A percentile compares a stretch with the other conserved stretches of the same genome.
Conservation (phyloP, 2,113 vertebrate genomes). For the Hemichromis elongatus region DNA sequence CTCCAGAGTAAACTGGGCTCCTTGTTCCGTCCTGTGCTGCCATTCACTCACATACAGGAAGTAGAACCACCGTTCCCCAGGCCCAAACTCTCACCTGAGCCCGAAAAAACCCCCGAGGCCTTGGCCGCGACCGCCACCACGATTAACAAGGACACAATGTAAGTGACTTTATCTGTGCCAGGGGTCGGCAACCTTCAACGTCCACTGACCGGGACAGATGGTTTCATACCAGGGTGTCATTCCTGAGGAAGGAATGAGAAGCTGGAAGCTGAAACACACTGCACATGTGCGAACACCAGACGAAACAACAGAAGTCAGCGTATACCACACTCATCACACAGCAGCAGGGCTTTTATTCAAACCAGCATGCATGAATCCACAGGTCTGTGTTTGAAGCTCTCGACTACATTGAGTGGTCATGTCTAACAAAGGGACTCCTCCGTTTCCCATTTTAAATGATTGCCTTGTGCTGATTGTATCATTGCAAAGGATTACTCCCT, state of each 20-base stretch:
- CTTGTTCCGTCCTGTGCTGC: slow-evolving; percentile 72
- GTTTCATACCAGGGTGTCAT: too few species aligned
- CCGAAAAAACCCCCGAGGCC: slow-evolving; percentile 39
- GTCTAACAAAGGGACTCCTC: not conserved
- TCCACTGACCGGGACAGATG: too few species aligned
- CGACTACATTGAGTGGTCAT: not conserved
- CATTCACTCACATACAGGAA: slow-evolving; percentile 73
- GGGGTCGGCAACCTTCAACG: too few species aligned
- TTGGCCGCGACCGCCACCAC: slow-evolving; percentile 72
- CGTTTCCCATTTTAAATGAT: not conserved
- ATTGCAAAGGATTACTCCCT: not conserved
- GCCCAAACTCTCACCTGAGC: slow-evolving; percentile 51
- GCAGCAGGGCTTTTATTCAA: not conserved
- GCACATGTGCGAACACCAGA: not conserved
- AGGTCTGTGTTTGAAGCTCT: not conserved
- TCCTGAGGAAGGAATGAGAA: not conserved
- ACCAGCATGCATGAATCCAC: not conserved
- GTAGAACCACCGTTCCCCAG: slow-evolving; percentile 69
- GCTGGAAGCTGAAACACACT: not conserved
- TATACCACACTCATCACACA: not conserved
- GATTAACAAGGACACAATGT: slow-evolving; percentile 78
- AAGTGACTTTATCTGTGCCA: slow-evolving; percentile 56
- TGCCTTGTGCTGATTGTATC: not conserved
- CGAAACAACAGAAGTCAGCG: not conserved
- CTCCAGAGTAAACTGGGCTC: slow-evolving; percentile 68